A percentile compares a stretch with the other conserved stretches of the same genome.
Evolutionary conservation across 2,113 vertebrate genomes (phyloP).

Genomic region (Caranx melampygus): DNA sequence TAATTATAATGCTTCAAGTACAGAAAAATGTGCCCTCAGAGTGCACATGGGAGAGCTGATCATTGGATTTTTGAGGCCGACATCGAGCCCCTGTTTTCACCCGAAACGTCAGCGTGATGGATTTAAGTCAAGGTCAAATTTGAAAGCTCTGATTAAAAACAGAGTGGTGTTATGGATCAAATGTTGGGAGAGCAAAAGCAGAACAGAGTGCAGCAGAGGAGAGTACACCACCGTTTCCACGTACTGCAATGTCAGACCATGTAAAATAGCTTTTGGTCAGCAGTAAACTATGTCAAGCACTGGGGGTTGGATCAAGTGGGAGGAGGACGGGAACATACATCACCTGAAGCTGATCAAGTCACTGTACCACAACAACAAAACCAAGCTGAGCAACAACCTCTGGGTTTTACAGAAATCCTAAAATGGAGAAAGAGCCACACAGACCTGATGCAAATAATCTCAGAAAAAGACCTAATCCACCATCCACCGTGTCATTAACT

Average conservation of each 20-base stretch:
- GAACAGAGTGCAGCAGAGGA: slow-evolving; percentile 17
- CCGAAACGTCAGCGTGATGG: slow-evolving; percentile 79
- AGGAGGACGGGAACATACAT: slow-evolving; percentile 13
- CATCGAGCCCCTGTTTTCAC: slow-evolving; percentile 19
- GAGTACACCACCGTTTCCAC: not conserved
- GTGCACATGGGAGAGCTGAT: slow-evolving; percentile 54
- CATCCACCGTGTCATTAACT: not conserved
- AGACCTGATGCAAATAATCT: not conserved
- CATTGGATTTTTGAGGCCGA: slow-evolving; percentile 52
- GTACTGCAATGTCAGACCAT: not conserved
- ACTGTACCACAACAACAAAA: not conserved
- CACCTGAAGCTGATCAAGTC: slow-evolving; percentile 3
- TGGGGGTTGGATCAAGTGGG: slow-evolving; percentile 10
- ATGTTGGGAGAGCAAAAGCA: slow-evolving; percentile 47
- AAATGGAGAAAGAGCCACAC: not conserved
- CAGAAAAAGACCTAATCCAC: not conserved
- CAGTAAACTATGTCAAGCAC: slow-evolving; percentile 9
- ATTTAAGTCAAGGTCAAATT: slow-evolving; percentile 83
- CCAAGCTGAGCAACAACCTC: not conserved
- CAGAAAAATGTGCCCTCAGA: slow-evolving; percentile 32
- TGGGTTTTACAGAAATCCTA: not conserved
- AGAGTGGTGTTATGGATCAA: slow-evolving; percentile 72
- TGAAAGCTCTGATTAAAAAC: slow-evolving; percentile 79
- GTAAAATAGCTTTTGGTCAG: slow-evolving; percentile 35
- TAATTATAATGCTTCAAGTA: slow-evolving; percentile 73